Conservation (phyloP, 2,113 vertebrate genomes). For the Tetrax tetrax region DNA sequence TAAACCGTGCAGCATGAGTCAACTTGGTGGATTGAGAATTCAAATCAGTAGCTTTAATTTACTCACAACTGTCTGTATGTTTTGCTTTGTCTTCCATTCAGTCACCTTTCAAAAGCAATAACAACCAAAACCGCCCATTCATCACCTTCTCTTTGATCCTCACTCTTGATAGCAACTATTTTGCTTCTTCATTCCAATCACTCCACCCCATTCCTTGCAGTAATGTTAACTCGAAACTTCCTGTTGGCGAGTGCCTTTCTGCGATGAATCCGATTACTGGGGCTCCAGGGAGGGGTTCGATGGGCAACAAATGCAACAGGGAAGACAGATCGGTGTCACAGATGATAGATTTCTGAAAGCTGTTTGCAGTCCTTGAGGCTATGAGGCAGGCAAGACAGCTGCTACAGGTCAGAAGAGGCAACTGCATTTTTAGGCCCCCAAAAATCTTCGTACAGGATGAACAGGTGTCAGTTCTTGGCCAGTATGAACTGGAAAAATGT, state of each 20-base stretch:
- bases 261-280: neutral
- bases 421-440: neutral
- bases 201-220: conserved; percentile 57
- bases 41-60: neutral
- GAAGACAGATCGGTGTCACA: neutral
- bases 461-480: neutral
- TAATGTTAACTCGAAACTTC: conserved; percentile 31
- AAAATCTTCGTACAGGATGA: neutral
- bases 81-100: conserved; percentile 22
- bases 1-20: neutral
- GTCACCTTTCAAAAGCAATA: conserved; percentile 24
- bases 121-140: conserved; percentile 12
- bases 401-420: neutral
- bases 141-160: conserved; percentile 46
- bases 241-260: conserved; percentile 12
- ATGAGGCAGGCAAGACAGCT: neutral
- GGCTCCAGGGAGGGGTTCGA: neutral
- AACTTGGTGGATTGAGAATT: neutral
- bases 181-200: neutral
- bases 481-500: neutral
- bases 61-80: neutral
- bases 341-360: neutral
- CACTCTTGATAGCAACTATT: neutral
- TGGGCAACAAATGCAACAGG: neutral
- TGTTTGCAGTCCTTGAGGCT: neutral